Conservation (phyloP, 1,140 invertebrate species). For the Apis dorsata region DNA sequence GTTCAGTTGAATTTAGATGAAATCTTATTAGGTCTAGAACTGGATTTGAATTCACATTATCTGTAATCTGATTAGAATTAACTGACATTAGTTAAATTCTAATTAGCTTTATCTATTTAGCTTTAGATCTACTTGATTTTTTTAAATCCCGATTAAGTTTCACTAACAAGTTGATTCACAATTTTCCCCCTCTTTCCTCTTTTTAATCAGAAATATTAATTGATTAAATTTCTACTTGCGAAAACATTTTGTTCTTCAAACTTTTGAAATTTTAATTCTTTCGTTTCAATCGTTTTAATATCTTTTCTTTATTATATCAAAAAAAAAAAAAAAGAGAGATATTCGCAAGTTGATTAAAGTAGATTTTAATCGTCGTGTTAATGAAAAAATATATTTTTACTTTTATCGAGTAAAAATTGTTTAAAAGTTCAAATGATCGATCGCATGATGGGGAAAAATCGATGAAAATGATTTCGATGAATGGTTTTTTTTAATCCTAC, state of each 20-base stretch:
- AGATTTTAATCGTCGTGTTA: too few species aligned
- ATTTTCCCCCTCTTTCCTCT: background rate
- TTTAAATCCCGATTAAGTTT: background rate
- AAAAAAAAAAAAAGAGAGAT: too few species aligned
- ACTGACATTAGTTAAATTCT: background rate
- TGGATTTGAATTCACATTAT: background rate
- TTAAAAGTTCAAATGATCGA: background rate
- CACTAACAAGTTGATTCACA: too few species aligned
- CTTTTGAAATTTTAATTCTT: too few species aligned
- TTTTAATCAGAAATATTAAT: background rate
- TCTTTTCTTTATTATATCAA: too few species aligned
- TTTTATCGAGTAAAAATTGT: too few species aligned
- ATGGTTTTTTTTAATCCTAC: background rate
- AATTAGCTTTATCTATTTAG: too few species aligned
- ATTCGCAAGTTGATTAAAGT: too few species aligned
- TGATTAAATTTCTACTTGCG: too few species aligned
- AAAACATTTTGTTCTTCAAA: too few species aligned
- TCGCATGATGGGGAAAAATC: background rate
- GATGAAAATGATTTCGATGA: background rate
- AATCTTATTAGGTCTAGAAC: background rate
- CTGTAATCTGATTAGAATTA: too few species aligned
- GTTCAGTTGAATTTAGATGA: background rate
- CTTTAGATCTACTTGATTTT: background rate
- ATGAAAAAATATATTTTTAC: too few species aligned
- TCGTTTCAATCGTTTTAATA: background rate